Conservation (phyloP, 2,113 vertebrate species). For the Lasiurus cinereus region DNA sequence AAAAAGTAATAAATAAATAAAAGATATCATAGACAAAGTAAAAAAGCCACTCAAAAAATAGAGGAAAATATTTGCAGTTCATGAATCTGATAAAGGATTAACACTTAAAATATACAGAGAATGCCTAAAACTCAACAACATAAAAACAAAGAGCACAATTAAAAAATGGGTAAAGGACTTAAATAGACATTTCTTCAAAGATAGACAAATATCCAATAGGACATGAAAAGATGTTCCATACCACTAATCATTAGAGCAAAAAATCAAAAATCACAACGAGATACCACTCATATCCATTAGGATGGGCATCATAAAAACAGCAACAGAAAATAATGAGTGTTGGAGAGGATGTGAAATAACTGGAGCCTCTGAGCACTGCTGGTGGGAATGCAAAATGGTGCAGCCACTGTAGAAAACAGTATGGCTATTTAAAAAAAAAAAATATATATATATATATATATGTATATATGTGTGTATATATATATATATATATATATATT, state of each 20-base stretch:
- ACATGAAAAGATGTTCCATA: neutral
- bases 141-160: neutral
- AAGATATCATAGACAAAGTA: neutral
- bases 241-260: neutral
- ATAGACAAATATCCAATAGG: neutral
- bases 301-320: neutral
- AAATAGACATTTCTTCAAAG: neutral
- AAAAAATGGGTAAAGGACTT: neutral
- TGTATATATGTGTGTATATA: no score
- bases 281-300: neutral
- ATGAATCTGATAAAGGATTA: neutral
- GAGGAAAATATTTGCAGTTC: neutral
- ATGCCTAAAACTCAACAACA: neutral
- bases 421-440: neutral
- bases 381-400: neutral
- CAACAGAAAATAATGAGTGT: neutral
- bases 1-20: neutral
- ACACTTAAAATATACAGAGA: neutral
- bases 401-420: neutral
- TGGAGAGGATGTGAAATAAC: neutral
- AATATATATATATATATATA: neutral
- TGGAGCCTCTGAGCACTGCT: no score
- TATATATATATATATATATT: neutral
- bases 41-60: neutral
- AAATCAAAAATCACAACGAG: neutral